Evolutionary conservation across 2,888 invertebrate genomes (phyloP).

Genomic region (Mongoloraphidia duomilia): DNA sequence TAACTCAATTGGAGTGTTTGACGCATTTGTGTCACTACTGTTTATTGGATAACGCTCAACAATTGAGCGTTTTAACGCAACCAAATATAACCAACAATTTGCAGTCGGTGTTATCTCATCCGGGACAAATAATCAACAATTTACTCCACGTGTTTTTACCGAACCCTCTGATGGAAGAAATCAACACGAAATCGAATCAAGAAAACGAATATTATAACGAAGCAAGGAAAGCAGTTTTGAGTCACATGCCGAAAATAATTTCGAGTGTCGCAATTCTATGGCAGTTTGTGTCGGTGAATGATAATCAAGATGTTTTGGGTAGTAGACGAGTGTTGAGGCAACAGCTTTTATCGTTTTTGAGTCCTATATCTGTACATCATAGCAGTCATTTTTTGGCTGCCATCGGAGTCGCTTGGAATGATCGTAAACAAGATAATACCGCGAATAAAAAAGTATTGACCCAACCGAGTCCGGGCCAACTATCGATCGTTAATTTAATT

Average conservation of each 20-base stretch:
- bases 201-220: slow-evolving; percentile 30
- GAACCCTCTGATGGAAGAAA: slow-evolving; percentile 32
- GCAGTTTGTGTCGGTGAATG: slow-evolving; percentile 43
- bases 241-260: slow-evolving; percentile 67
- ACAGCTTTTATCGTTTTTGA: slow-evolving; percentile 65
- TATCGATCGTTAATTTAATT: slow-evolving; percentile 63
- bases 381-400: slow-evolving; percentile 68
- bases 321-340: slow-evolving; percentile 56
- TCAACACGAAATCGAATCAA: slow-evolving; percentile 24
- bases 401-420: slow-evolving; percentile 75
- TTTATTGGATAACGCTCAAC: slow-evolving; percentile 51
- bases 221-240: slow-evolving; percentile 60
- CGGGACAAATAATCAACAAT: slow-evolving; percentile 64
- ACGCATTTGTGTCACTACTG: slow-evolving; percentile 71
- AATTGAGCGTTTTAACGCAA: slow-evolving; percentile 41
- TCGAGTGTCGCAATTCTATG: slow-evolving; percentile 66
- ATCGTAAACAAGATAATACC: slow-evolving; percentile 39
- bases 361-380: slow-evolving; percentile 72
- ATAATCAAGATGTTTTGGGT: slow-evolving; percentile 38
- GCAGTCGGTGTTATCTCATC: slow-evolving; percentile 38
- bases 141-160: slow-evolving; percentile 70
- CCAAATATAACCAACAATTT: slow-evolving; percentile 35
- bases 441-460: slow-evolving; percentile 37
- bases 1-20: slow-evolving; percentile 62
- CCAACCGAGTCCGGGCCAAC: slow-evolving; percentile 52